A percentile compares a stretch with the other conserved stretches of the same genome.
Evolutionary conservation across 2,113 vertebrate genomes (phyloP).

Genomic region (Semnopithecus entellus): DNA sequence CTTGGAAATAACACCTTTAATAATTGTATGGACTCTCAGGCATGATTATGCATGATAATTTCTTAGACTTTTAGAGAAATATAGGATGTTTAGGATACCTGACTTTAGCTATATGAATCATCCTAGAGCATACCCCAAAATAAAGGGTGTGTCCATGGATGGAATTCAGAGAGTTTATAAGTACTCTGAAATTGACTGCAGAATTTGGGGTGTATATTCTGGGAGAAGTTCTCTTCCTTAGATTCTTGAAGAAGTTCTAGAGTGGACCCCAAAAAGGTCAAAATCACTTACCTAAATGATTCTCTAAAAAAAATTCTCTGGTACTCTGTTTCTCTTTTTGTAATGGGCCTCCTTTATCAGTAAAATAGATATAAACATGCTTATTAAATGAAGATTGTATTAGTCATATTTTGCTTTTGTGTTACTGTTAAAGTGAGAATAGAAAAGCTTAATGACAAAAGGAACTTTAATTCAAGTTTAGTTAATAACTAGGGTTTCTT

Average conservation of each 20-base stretch:
- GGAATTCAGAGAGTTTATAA: background rate
- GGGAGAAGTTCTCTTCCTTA: background rate
- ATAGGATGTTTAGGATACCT: background rate
- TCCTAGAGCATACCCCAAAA: background rate
- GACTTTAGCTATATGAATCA: background rate
- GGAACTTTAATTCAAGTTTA: background rate
- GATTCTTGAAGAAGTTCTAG: background rate
- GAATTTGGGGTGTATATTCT: background rate
- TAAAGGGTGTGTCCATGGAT: conserved; percentile 1
- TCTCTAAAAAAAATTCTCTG: conserved; percentile 5
- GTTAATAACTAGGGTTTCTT: conserved; percentile 10
- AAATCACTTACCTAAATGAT: background rate
- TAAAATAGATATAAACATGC: background rate
- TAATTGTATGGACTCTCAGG: background rate
- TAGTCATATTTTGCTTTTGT: conserved; percentile 5
- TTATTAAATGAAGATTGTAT: background rate
- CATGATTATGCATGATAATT: background rate
- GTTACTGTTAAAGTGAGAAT: background rate
- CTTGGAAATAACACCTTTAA: background rate
- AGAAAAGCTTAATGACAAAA: background rate
- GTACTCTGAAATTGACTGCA: background rate
- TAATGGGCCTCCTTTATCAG: background rate
- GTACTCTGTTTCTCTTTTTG: background rate
- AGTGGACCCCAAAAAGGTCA: background rate
- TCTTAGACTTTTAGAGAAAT: background rate